These are phyloP conservation scores for Vireo griseus DNA, from an alignment of 2,797 vertebrate species.

Conservation along the genomic window DNA sequence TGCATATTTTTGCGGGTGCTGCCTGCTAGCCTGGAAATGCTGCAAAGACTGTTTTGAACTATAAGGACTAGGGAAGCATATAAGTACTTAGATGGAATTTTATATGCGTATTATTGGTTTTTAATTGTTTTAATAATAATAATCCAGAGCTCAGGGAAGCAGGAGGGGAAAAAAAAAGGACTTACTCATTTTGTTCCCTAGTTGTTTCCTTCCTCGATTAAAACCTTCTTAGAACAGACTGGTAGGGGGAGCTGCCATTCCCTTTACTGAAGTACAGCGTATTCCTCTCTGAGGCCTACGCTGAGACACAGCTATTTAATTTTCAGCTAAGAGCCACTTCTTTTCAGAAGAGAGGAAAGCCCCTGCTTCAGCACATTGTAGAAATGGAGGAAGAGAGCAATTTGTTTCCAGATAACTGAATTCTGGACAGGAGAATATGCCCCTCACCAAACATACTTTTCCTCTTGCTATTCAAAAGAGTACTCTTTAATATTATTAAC, in stretches of 20 bases:
- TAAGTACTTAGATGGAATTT: slow-evolving; percentile 7
- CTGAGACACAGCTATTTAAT: slow-evolving; percentile 42
- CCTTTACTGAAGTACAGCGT: slow-evolving; percentile 27
- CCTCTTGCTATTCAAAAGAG: neutral
- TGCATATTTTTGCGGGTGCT: slow-evolving; percentile 53
- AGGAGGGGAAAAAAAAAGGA: neutral
- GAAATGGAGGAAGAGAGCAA: neutral
- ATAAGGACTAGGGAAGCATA: slow-evolving; percentile 5
- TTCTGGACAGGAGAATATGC: neutral
- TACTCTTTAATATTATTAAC: neutral
- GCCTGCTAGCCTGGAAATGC: slow-evolving; percentile 42
- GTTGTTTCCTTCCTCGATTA: slow-evolving; percentile 7
- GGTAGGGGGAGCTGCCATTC: slow-evolving; percentile 63
- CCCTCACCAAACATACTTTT: neutral
- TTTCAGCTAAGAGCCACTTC: slow-evolving; percentile 28
- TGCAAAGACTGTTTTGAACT: slow-evolving; percentile 37
- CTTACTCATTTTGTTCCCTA: slow-evolving; percentile 23
- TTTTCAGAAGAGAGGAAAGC: slow-evolving; percentile 9
- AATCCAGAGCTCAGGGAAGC: neutral
- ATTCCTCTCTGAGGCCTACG: slow-evolving; percentile 48
- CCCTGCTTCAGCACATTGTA: neutral
- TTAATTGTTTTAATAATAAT: neutral
- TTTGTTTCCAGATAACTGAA: neutral
- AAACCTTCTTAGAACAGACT: slow-evolving; percentile 49
- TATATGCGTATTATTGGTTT: neutral